Evolutionary conservation across 2,797 vertebrate genomes (phyloP), one percentile per base, ranked within the genome.

Genomic region (Anguilla marmorata): DNA sequence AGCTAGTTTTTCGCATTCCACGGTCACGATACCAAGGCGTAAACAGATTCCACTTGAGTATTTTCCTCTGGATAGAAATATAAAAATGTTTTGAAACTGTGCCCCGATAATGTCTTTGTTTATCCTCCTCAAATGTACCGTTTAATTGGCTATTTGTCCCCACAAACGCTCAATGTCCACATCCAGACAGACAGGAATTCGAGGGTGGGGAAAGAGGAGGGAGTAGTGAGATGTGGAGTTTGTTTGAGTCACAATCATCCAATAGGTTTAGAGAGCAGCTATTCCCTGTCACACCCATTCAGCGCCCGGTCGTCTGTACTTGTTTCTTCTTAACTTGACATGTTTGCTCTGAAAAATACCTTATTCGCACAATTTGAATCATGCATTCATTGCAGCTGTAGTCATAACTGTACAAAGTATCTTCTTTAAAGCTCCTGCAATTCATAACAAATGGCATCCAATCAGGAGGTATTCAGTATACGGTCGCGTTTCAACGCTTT

Each of bases 161-260:
- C 90, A 7, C 5, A 63, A 16, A 37, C 80, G 33, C 48, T 69
- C 86, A 89, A 89, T 89, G 54, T 85, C 88, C 84, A 86, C 88
- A 87, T 88, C 66, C 92, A 93, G 93, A 91, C 94, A 37, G 88
- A 1, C 92, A 93, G 96, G 95, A 96, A 96, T 96, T 91, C 72
- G 87, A 85, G 91, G 96, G 96, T 90, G 95, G 94, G 92, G 94
- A 86, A 91, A 90, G 19, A 58, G 87, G 56, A 86, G 88, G 88
- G 84, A n/a, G 27, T 7, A 54, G 14, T 56, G n/a, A 72, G 52
- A 87, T 16, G 19, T 27, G 4, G 19, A 12, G 76, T 54, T 33
- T 1, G 48, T 41, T 74, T 30, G 30, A 11, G 21, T 16, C 24
- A 14, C 50, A 82, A 60, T 14, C 14, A 41, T 12, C 84, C 85